phyloP scores from a whole-genome alignment of 2,797 vertebrate genomes.

The Tadarida brasiliensis region DNA sequence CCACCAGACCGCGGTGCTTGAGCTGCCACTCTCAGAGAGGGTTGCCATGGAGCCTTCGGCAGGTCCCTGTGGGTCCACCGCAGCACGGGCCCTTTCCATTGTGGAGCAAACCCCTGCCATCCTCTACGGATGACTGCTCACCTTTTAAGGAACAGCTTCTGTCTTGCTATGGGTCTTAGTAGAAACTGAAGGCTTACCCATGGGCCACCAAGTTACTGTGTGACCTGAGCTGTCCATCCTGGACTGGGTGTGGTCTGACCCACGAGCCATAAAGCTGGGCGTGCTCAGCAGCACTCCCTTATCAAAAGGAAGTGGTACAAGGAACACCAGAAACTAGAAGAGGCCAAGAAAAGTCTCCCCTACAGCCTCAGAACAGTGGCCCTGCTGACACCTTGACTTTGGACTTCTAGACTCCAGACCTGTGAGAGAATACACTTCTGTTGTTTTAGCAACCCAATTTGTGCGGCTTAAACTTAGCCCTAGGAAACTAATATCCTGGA shows the following conservation, averaged over 20 bases:
- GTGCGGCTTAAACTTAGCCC: too few relatives aligned
- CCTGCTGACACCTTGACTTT: background rate
- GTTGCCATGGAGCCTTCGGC: background rate
- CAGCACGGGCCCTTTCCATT: background rate
- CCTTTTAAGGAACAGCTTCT: conserved; percentile 5
- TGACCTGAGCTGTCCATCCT: background rate
- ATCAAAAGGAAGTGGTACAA: background rate
- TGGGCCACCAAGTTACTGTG: background rate
- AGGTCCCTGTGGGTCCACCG: background rate
- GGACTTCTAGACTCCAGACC: background rate
- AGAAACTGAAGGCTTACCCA: background rate
- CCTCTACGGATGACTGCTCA: background rate
- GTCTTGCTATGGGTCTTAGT: background rate
- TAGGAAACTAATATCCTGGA: background rate
- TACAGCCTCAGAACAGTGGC: background rate
- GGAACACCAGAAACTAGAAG: background rate
- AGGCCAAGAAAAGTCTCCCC: background rate
- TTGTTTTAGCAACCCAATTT: background rate
- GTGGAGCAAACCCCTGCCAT: background rate
- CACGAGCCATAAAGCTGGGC: background rate
- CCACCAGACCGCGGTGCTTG: background rate
- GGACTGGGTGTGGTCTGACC: background rate
- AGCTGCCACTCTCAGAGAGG: background rate
- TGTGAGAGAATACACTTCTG: background rate
- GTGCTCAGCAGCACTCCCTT: background rate